Base-by-base conservation (phyloP, 37 sponge, comb jelly and placozoan species). In the Crambe crambe region DNA sequence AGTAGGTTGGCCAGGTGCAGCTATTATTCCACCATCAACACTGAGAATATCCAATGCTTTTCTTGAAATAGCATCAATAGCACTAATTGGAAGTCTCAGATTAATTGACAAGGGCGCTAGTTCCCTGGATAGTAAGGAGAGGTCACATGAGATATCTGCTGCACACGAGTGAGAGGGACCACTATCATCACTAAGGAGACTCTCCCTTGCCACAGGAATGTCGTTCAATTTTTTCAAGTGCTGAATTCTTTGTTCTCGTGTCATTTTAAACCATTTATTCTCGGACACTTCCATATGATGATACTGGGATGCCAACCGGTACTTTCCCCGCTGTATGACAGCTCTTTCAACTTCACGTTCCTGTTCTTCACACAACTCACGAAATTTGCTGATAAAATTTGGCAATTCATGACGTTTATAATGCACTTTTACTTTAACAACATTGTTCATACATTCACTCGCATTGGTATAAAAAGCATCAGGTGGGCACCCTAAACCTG, bases 301-400 rank as follows among this genome's bases (percentile, higher is more conserved):
- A 35, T 60, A 77, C 39, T 85, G 56, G 20, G 32, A 22, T 37
- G 61, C 37, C 26, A 85, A 70, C 9, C 57, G 78, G 42, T 75
- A 77, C 56, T 85, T 85, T 27, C 79, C 85, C 31, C 76, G 66
- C n/a, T 58, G 60, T 42, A 85, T 71, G 23, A 85, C 59, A 12
- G 85, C 85, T 34, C 79, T n/a, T 61, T 85, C 85, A 22, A 85
- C 63, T 39, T 85, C 85, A 17, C 47, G 20, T 54, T 69, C 56
- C 43, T 84, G 85, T 72, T 84, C 85, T 30, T 77, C 71, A 39
- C 37, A n/a, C 0, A 84, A 22, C 1, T 76, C 77, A 31, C 76
- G 75, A 21, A 84, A 18, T 29, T 84, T 37, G 0, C 21, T 40
- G 40, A 75, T 30, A 34, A 84, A 84, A 2, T 42, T 72, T 44